A percentile compares a stretch with the other conserved stretches of the same genome.
Conservation (phyloP, 2,113 vertebrate genomes). For the Tichodroma muraria region DNA sequence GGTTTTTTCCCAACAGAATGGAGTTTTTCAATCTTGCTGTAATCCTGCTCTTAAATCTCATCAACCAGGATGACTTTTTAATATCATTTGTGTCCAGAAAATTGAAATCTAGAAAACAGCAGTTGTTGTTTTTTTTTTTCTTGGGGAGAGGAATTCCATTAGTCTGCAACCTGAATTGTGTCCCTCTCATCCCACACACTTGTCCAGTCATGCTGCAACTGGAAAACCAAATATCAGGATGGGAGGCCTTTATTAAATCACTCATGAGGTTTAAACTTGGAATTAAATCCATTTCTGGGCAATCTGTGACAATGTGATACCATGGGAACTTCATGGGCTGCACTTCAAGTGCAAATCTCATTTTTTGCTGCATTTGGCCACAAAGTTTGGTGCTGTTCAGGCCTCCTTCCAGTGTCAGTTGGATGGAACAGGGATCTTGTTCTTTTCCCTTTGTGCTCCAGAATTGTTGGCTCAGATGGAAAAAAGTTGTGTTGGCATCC, state of each 20-base stretch:
- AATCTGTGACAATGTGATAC: not conserved
- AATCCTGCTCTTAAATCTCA: conserved; percentile 3
- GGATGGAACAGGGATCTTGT: not conserved
- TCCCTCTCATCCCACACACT: not conserved
- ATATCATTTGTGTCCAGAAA: not conserved
- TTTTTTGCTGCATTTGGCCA: not conserved
- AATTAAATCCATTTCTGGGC: not conserved
- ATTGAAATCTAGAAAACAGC: not conserved
- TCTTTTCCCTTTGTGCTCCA: not conserved
- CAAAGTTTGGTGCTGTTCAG: not conserved
- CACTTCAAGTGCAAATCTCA: not conserved
- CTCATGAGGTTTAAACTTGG: not conserved
- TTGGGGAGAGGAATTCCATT: not conserved
- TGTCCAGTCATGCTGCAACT: not conserved
- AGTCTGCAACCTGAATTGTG: not conserved
- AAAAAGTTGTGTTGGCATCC: not conserved
- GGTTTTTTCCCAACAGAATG: not conserved
- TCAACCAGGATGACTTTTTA: not conserved
- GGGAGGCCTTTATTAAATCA: not conserved
- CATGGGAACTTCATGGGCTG: not conserved
- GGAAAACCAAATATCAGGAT: not conserved
- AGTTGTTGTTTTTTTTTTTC: not conserved
- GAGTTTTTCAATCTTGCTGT: not conserved
- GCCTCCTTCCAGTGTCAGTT: not conserved
- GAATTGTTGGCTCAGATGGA: not conserved